Evolutionary conservation across 35 echinoderm and acorn worm species (phyloP).

Genomic region (Stichopus chloronotus): DNA sequence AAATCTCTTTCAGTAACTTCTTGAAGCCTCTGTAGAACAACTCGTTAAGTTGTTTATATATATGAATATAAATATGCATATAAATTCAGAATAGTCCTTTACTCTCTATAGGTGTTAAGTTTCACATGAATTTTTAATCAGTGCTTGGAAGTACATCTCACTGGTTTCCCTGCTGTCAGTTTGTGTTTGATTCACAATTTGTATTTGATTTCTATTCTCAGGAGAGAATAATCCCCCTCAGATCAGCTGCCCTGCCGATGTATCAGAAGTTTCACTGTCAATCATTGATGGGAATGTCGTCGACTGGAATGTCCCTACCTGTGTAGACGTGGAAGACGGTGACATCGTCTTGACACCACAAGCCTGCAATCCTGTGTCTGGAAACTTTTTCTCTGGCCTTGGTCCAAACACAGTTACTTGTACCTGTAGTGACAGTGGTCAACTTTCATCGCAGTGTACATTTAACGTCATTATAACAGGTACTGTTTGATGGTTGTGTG

Average conservation of each 20-base stretch:
- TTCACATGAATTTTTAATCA: no score
- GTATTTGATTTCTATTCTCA: no score
- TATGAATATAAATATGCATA: no score
- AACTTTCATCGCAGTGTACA: background rate
- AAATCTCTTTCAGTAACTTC: no score
- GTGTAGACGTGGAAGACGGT: slow-evolving; percentile 2
- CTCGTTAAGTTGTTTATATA: no score
- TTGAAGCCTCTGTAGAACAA: no score
- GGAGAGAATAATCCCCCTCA: background rate
- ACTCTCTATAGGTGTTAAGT: no score
- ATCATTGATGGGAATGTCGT: background rate
- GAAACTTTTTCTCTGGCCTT: background rate
- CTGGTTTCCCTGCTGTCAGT: no score
- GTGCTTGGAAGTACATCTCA: no score
- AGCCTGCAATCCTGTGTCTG: background rate
- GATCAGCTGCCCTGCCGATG: background rate
- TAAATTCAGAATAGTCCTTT: no score
- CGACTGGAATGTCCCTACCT: background rate
- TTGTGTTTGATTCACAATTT: no score
- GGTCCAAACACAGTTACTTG: background rate
- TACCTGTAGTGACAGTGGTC: slow-evolving; percentile 1
- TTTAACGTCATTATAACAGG: background rate
- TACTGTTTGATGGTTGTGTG: background rate
- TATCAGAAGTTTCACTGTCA: background rate
- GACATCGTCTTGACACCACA: background rate